phyloP scores from a whole-genome alignment of 2,888 invertebrate species.

The Caenorhabditis imperialis region DNA sequence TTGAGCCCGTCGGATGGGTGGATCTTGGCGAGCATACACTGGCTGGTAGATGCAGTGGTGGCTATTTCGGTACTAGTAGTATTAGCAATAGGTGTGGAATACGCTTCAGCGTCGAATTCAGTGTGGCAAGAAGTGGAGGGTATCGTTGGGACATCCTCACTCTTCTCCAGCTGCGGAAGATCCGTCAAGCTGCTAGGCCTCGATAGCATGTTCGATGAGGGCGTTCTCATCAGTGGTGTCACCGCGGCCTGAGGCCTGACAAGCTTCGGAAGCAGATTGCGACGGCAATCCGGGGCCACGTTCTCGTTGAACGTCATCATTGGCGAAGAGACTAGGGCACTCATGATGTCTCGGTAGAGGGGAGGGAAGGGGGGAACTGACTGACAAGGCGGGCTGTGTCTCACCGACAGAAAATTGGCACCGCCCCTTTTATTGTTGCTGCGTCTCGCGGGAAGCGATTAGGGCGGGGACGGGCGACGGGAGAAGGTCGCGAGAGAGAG shows the following conservation, averaged over 20 bases:
- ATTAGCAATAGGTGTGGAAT: no score
- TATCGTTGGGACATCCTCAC: slow-evolving; percentile 10
- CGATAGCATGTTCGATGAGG: slow-evolving; percentile 18
- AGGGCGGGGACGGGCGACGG: no score
- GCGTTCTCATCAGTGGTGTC: slow-evolving; percentile 31
- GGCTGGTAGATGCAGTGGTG: slow-evolving; percentile 20
- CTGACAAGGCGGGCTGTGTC: slow-evolving; percentile 9
- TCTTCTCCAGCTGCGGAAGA: slow-evolving; percentile 11
- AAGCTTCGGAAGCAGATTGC: slow-evolving; percentile 32
- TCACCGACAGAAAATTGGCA: no score
- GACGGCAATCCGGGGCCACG: slow-evolving; percentile 44
- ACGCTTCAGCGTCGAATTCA: no score
- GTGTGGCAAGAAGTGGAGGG: neutral
- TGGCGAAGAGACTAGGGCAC: slow-evolving; percentile 34
- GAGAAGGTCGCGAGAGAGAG: no score
- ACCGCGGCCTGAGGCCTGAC: slow-evolving; percentile 13
- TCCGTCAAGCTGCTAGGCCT: slow-evolving; percentile 37
- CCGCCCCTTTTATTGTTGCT: no score
- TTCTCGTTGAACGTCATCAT: slow-evolving; percentile 27
- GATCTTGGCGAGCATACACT: slow-evolving; percentile 5
- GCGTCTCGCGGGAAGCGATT: no score
- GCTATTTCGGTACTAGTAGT: slow-evolving; percentile 3
- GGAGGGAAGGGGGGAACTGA: no score
- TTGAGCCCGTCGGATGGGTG: neutral
- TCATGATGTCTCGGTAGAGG: no score